Base-by-base conservation (phyloP, 1,140 invertebrate genomes). In the Bombus fervidus region DNA sequence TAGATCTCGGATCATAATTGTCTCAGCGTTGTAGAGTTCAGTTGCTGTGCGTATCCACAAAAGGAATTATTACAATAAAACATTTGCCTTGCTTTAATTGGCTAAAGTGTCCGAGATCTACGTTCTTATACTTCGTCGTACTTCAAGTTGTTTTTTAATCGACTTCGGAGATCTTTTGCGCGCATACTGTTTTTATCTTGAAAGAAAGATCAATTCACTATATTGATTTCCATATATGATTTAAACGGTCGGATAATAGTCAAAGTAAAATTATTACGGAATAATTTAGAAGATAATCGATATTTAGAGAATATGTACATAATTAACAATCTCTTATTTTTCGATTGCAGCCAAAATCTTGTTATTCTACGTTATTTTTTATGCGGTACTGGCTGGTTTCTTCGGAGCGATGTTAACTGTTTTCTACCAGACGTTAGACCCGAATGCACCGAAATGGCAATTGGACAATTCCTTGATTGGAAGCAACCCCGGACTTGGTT, bases 331-430 rank as follows among this genome's bases (percentile, higher is more conserved):
- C 37, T 6, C 0, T 37, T 41, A 18, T 43, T 43, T 39, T 6
- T 43, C n/a, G 15, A 43, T 86, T 97, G 73, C 96, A 98, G 98
- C 97, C 80, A 98, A 99, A 96, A 99, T 99, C 95, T 96, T 98
- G 87, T 94, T 99, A 84, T 99, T 99, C 96, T 99, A 99, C 95
- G 93, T 98, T 85, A 97, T 99, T 94, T 99, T 99, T 96, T 99
- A 99, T 95, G 96, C 97, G 77, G 97, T 97, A 88, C 96, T 99
- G 92, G 96, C 97, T 89, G 97, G 97, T 62, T 99, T 99, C 96
- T 99, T 99, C 95, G 97, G 97, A 82, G 97, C 97, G 31, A 97
- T 99, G 97, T 96, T 99, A 94, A 97, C 98, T 81, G 97, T 99
- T 89, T 99, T 99, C 96, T 99, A 98, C 94, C 97, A 98, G 95